A percentile compares a stretch with the other conserved stretches of the same genome.
These are phyloP conservation scores for Araneus ventricosus DNA, from an alignment of 1,140 invertebrate species.

Conservation along the genomic window DNA sequence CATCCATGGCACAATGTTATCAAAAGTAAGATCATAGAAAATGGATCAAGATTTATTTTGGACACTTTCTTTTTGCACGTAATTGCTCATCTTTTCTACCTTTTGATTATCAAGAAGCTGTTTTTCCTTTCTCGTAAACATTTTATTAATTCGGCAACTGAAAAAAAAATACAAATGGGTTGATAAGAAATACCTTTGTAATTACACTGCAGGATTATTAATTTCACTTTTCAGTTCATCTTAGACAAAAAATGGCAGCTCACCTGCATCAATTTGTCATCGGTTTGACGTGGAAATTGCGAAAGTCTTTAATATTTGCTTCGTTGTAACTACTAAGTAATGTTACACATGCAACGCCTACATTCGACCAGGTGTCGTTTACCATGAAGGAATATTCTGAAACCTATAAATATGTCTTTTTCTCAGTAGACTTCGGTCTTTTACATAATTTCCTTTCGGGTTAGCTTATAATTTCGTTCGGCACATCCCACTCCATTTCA, in stretches of 20 bases:
- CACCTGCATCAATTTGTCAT: background rate
- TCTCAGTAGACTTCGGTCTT: background rate
- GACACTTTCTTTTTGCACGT: background rate
- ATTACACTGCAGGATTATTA: background rate
- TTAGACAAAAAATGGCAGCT: background rate
- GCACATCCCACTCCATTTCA: background rate
- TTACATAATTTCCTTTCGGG: background rate
- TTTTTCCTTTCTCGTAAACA: background rate
- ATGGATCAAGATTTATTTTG: background rate
- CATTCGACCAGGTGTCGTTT: background rate
- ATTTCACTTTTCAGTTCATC: background rate
- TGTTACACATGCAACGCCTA: background rate
- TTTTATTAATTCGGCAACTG: background rate
- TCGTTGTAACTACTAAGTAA: background rate
- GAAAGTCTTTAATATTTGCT: background rate
- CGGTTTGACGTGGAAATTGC: background rate
- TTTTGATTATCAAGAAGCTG: background rate
- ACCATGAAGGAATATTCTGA: background rate
- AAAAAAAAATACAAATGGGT: background rate
- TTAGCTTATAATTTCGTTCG: background rate
- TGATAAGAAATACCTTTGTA: background rate
- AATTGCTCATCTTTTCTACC: background rate
- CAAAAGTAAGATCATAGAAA: background rate
- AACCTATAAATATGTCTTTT: background rate
- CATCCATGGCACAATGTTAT: background rate